A percentile compares a stretch with the other conserved stretches of the same genome.
These are phyloP conservation scores for Bombus vancouverensis DNA, from an alignment of 1,140 invertebrate genomes.

Conservation along the genomic window DNA sequence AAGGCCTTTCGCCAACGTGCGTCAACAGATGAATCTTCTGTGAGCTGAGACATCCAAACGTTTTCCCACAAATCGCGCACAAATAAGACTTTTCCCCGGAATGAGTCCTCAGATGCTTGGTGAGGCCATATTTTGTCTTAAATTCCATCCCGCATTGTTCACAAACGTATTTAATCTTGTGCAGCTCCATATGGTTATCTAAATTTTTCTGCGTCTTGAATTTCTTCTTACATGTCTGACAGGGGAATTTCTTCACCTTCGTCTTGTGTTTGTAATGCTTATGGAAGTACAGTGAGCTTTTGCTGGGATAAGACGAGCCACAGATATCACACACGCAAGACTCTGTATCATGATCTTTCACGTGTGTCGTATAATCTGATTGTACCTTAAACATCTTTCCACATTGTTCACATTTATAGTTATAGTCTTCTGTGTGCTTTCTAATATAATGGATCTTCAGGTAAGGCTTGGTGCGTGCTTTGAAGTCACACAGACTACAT, in stretches of 20 bases:
- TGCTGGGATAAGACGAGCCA: slow-evolving; percentile 83
- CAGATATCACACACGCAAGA: slow-evolving; percentile 83
- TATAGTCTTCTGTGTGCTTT: slow-evolving; percentile 82
- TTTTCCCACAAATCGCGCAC: slow-evolving; percentile 84
- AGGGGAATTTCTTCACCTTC: slow-evolving; percentile 80
- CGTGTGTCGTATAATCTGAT: slow-evolving; percentile 80
- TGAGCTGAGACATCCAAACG: slow-evolving; percentile 82
- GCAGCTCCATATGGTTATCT: slow-evolving; percentile 77
- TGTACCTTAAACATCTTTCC: slow-evolving; percentile 85
- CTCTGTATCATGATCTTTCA: slow-evolving; percentile 80
- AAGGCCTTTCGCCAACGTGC: slow-evolving; percentile 83
- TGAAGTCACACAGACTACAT: slow-evolving; percentile 76
- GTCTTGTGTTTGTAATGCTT: slow-evolving; percentile 81
- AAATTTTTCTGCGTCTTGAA: slow-evolving; percentile 81
- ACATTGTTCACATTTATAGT: slow-evolving; percentile 85
- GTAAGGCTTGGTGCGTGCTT: slow-evolving; percentile 80
- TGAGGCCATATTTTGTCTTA: slow-evolving; percentile 85
- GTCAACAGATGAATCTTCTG: slow-evolving; percentile 81
- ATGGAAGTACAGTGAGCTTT: slow-evolving; percentile 77
- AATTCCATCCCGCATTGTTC: slow-evolving; percentile 85
- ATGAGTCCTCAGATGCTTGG: slow-evolving; percentile 85
- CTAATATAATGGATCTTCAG: slow-evolving; percentile 82
- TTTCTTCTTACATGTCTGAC: slow-evolving; percentile 80
- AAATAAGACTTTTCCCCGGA: slow-evolving; percentile 87
- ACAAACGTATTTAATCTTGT: slow-evolving; percentile 83